A percentile compares a stretch with the other conserved stretches of the same genome.
Evolutionary conservation across 2,113 vertebrate species (phyloP).

Genomic region (Podarcis cretensis): DNA sequence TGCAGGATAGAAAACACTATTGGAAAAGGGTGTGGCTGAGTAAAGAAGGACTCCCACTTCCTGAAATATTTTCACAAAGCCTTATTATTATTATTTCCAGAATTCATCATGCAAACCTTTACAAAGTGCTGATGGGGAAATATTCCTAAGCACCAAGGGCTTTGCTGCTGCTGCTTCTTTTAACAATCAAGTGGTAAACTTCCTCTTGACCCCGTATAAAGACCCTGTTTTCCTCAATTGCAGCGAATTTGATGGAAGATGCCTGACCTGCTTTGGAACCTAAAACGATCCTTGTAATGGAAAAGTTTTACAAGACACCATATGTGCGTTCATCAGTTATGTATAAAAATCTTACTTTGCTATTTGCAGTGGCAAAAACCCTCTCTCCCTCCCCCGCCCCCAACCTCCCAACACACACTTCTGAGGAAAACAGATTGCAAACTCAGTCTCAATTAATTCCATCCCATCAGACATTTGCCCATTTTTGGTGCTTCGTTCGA

Average conservation of each 20-base stretch:
- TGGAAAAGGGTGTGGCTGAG: neutral
- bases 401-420: neutral
- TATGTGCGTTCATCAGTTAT: conserved; percentile 25
- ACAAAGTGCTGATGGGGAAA: neutral
- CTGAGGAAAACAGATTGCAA: conserved; percentile 67
- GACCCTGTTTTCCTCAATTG: conserved; percentile 2
- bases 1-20: neutral
- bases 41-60: neutral
- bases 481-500: conserved; percentile 64
- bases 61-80: neutral
- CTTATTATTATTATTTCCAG: conserved; percentile 16
- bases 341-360: conserved; percentile 4
- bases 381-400: accelerated
- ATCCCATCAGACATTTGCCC: conserved; percentile 59
- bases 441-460: conserved; percentile 69
- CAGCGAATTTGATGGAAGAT: neutral
- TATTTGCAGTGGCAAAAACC: conserved; percentile 21
- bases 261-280: conserved; percentile 5
- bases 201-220: conserved; percentile 2
- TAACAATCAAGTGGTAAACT: conserved; percentile 27
- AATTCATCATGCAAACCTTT: neutral
- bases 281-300: neutral
- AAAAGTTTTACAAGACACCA: conserved; percentile 20
- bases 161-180: conserved; percentile 18
- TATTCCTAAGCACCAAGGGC: neutral